These are phyloP conservation scores for Spodoptera exigua DNA, from an alignment of 2,888 invertebrate genomes.

Conservation along the genomic window DNA sequence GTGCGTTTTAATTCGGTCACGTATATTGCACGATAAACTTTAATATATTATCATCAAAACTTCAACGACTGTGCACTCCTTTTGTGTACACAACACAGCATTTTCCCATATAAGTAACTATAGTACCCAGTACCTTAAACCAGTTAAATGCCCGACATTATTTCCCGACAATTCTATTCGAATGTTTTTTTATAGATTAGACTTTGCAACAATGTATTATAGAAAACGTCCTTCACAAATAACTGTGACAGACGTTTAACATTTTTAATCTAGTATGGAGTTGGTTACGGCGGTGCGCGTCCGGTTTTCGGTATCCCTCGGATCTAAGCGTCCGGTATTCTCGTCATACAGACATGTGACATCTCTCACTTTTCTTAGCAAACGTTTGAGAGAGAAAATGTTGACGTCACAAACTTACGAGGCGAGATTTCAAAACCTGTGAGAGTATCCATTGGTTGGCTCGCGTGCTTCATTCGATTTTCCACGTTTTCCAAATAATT, in stretches of 20 bases:
- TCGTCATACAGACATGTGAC: conserved; percentile 14
- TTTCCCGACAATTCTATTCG: conserved; percentile 33
- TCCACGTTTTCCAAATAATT: conserved; percentile 76
- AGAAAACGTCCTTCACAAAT: conserved; percentile 44
- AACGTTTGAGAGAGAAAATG: conserved; percentile 24
- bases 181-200: conserved; percentile 18
- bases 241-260: conserved; percentile 26
- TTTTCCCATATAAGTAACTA: conserved; percentile 3
- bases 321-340: conserved; percentile 37
- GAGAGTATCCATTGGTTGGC: conserved; percentile 56
- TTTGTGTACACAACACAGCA: conserved; percentile 6
- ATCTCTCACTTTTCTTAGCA: conserved; percentile 32
- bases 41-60: no score
- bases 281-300: conserved; percentile 40
- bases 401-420: conserved; percentile 27
- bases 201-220: conserved; percentile 43
- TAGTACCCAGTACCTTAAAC: neutral
- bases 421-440: conserved; percentile 47
- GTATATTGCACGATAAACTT: no score
- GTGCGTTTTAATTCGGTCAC: conserved; percentile 3
- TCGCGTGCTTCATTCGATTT: conserved; percentile 65
- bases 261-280: conserved; percentile 57
- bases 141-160: conserved; percentile 10
- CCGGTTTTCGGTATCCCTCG: conserved; percentile 47
- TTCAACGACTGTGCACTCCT: neutral